A percentile compares a stretch with the other conserved stretches of the same genome.
These are phyloP conservation scores for Dioctria linearis DNA, from an alignment of 2,888 invertebrate genomes.

Conservation along the genomic window DNA sequence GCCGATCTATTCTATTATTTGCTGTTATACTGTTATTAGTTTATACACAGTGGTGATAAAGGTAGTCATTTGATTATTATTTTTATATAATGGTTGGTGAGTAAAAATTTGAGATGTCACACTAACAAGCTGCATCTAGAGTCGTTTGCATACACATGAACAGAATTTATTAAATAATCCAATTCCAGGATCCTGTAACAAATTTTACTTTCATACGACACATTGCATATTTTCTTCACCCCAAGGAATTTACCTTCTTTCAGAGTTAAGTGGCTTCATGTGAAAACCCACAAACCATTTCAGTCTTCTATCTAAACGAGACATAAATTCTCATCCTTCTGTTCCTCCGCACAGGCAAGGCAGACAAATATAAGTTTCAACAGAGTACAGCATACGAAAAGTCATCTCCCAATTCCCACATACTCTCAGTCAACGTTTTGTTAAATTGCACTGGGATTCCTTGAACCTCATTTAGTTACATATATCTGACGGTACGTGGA, in stretches of 20 bases:
- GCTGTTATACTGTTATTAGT: no score
- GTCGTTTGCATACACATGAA: slow-evolving; percentile 12
- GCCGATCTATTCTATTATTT: no score
- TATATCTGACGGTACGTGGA: slow-evolving; percentile 12
- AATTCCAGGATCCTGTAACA: slow-evolving; percentile 32
- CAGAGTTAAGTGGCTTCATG: slow-evolving; percentile 52
- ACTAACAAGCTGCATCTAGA: neutral
- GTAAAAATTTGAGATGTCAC: no score
- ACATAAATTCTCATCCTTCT: slow-evolving; percentile 53
- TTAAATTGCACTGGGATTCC: slow-evolving; percentile 55
- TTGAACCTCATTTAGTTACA: slow-evolving; percentile 51
- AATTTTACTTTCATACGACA: slow-evolving; percentile 47
- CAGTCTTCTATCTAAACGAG: slow-evolving; percentile 49
- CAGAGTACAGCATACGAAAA: slow-evolving; percentile 41
- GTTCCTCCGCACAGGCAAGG: slow-evolving; percentile 37
- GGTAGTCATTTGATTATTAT: no score
- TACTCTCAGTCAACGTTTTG: slow-evolving; percentile 48
- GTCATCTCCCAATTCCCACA: slow-evolving; percentile 53
- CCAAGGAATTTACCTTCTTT: slow-evolving; percentile 51
- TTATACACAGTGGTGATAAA: no score
- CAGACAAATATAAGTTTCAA: slow-evolving; percentile 43
- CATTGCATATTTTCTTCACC: slow-evolving; percentile 45
- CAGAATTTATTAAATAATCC: slow-evolving; percentile 40
- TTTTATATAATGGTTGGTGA: no score
- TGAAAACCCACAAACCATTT: slow-evolving; percentile 50